A percentile compares a stretch with the other conserved stretches of the same genome.
phyloP scores from a whole-genome alignment of 2,797 vertebrate species.

The Erithacus rubecula region DNA sequence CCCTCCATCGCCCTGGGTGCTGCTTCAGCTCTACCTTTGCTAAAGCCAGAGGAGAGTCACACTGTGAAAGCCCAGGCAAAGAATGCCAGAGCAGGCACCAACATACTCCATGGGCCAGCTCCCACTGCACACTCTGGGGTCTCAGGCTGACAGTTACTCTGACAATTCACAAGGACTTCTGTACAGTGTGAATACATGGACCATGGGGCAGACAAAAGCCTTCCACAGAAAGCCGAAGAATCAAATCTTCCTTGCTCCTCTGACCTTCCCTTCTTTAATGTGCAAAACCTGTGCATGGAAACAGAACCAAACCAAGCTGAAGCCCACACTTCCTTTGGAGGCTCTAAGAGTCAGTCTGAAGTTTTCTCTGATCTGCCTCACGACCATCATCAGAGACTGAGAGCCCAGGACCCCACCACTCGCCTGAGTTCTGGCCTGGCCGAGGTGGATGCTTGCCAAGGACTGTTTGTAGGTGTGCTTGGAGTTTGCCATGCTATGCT shows the following conservation, averaged over 20 bases:
- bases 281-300: not conserved
- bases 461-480: no score
- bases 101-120: not conserved
- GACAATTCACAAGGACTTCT: not conserved
- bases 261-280: not conserved
- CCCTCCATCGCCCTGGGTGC: fast-evolving
- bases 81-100: not conserved
- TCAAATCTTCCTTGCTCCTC: not conserved
- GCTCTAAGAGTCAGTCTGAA: no score
- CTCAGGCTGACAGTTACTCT: not conserved
- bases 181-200: not conserved
- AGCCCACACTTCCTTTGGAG: not conserved
- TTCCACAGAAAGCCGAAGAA: not conserved
- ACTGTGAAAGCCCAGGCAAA: not conserved
- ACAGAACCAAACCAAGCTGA: not conserved
- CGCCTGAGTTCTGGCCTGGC: no score
- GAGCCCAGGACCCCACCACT: no score
- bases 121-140: not conserved
- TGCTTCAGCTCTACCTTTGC: not conserved
- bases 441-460: no score
- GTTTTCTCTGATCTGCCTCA: no score
- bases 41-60: not conserved
- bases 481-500: no score
- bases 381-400: no score
- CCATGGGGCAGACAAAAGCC: not conserved